Evolutionary conservation across 2,888 invertebrate species (phyloP), one percentile per base, ranked within the genome.

Genomic region (Branchellion lobata): DNA sequence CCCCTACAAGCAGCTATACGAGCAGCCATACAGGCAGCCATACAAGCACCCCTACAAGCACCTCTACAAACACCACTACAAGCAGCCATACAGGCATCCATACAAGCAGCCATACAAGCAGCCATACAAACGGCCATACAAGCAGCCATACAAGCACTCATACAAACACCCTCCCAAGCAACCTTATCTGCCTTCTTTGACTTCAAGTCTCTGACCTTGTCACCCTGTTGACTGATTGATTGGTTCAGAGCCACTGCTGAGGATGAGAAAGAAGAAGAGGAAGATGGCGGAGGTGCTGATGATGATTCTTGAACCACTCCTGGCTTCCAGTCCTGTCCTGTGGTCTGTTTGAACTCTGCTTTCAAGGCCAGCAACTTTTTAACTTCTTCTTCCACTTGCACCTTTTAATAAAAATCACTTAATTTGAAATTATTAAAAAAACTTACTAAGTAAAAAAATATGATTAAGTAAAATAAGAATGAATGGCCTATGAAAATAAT

Each of bases 171-270:
- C n/a, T n/a, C n/a, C n/a, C n/a, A 2, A 29, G n/a, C n/a, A 29
- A 80, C 80, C 84, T 84, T 84, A 11, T 81, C 27, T 1, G 82
- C 83, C 74, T 83, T 83, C 34, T 75, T 79, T 14, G 90, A 82
- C 86, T 94, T 94, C 51, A 91, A 86, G 76, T 91, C 88, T 14
- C 94, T 89, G 1, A 95, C 90, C 86, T 91, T 91, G 79, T 93
- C 91, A 0, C 93, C 91, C 85, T 91, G 91, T 18, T 88, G 88
- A 73, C 87, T 89, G 71, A 92, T 90, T 84, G 85, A 79, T 18
- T 76, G 69, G 75, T 83, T 80, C 24, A 84, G 68, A 84, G 27
- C 1, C 29, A 65, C 31, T 14, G 77, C 31, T 36, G 5, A n/a
- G 1, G 75, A 24, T 21, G 69, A 31, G 5, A 29, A 29, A 5